phyloP scores from a whole-genome alignment of 1,140 invertebrate genomes.

The Pararge aegeria region DNA sequence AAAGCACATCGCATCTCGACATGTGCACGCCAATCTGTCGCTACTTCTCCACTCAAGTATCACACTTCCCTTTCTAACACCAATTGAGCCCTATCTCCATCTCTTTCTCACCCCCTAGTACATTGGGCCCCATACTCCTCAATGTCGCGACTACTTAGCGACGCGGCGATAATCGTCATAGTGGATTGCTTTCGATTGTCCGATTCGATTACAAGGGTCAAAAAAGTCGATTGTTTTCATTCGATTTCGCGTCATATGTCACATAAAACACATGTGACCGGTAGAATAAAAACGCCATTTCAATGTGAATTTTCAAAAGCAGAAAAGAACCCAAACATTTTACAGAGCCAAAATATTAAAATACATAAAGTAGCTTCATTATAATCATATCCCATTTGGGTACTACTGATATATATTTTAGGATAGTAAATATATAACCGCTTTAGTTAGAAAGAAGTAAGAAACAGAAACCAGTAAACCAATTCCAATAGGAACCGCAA shows the following conservation, averaged over 20 bases:
- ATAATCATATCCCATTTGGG: too few relatives aligned
- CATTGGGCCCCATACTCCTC: conserved; percentile 26
- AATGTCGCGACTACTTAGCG: conserved; percentile 67
- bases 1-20: conserved; percentile 73
- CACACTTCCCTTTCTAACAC: conserved; percentile 31
- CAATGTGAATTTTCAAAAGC: too few relatives aligned
- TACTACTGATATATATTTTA: too few relatives aligned
- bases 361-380: too few relatives aligned
- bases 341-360: too few relatives aligned
- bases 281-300: background rate
- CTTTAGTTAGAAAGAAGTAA: too few relatives aligned
- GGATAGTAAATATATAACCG: too few relatives aligned
- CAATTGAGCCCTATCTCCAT: conserved; percentile 12
- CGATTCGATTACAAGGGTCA: conserved; percentile 56
- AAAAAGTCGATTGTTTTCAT: conserved; percentile 40
- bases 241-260: conserved; percentile 27
- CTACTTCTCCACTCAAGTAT: conserved; percentile 52
- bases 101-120: conserved; percentile 40
- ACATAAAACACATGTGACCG: conserved; percentile 6
- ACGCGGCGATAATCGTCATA: conserved; percentile 60
- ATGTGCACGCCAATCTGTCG: conserved; percentile 78
- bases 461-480: too few relatives aligned
- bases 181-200: conserved; percentile 66
- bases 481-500: too few relatives aligned
- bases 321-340: too few relatives aligned